These are phyloP conservation scores for Aporrectodea caliginosa DNA, from an alignment of 1,140 invertebrate genomes.

Conservation along the genomic window DNA sequence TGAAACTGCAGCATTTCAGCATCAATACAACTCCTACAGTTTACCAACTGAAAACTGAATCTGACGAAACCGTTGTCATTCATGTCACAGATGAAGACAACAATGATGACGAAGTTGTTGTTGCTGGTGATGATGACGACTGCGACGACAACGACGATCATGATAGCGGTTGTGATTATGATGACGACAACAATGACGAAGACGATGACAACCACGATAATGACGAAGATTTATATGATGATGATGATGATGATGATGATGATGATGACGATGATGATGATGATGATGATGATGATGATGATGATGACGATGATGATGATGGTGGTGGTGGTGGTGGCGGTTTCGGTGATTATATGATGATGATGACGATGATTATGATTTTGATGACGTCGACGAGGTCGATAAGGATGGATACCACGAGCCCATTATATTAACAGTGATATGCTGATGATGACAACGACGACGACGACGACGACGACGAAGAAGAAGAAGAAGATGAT, in stretches of 20 bases:
- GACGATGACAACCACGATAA: not conserved
- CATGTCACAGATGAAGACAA: not conserved
- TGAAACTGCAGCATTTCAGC: too few relatives aligned
- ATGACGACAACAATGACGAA: not conserved
- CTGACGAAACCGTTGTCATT: not conserved
- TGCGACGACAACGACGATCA: not conserved
- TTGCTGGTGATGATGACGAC: not conserved
- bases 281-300: slow-evolving; percentile 2
- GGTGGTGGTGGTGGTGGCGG: too few relatives aligned
- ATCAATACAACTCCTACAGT: not conserved
- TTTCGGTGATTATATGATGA: too few relatives aligned
- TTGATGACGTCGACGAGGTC: too few relatives aligned
- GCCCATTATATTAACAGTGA: too few relatives aligned
- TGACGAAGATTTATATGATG: not conserved
- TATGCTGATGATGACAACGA: too few relatives aligned
- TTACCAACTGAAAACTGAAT: not conserved
- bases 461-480: not conserved
- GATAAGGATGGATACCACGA: too few relatives aligned
- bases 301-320: too few relatives aligned
- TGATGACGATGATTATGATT: too few relatives aligned
- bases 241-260: not conserved
- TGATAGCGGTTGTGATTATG: not conserved
- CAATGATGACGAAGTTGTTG: not conserved
- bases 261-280: not conserved
- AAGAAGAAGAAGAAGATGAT: not conserved